Evolutionary conservation across 2,797 vertebrate species (phyloP).

Genomic region (Neopelma chrysocephalum): DNA sequence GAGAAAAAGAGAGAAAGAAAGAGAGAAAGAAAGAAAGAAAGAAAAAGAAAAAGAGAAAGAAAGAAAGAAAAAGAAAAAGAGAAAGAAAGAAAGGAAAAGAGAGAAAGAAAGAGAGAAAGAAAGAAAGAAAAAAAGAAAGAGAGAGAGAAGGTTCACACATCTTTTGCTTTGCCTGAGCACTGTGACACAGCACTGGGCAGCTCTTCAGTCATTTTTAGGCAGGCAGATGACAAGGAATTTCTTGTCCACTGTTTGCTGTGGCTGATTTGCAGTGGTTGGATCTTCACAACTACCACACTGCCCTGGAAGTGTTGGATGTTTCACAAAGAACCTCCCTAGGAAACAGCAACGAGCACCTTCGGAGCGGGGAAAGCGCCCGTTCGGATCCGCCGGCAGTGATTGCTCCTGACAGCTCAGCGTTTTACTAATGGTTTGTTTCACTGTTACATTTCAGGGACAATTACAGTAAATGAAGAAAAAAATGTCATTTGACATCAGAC

Average conservation of each 20-base stretch:
- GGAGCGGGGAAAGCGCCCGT: not conserved
- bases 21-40: no score
- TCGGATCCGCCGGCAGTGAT: not conserved
- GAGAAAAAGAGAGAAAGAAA: no score
- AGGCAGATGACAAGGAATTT: not conserved
- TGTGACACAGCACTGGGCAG: not conserved
- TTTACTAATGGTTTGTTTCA: conserved; percentile 46
- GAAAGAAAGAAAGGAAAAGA: no score
- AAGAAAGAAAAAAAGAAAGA: no score
- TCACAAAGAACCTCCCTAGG: not conserved
- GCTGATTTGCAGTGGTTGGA: not conserved
- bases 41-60: no score
- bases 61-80: no score
- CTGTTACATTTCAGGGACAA: conserved; percentile 32
- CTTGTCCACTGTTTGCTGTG: not conserved
- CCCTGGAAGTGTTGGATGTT: not conserved
- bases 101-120: no score
- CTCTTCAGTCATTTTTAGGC: not conserved
- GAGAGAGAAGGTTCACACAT: not conserved
- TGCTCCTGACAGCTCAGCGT: conserved; percentile 29
- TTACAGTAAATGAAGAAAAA: conserved; percentile 30
- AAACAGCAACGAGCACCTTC: not conserved
- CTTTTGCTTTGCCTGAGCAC: not conserved
- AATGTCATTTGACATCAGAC: conserved; percentile 12
- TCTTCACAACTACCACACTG: fast-evolving